Base-by-base conservation (phyloP, 2,797 vertebrate genomes). In the Geotrypetes seraphini region DNA sequence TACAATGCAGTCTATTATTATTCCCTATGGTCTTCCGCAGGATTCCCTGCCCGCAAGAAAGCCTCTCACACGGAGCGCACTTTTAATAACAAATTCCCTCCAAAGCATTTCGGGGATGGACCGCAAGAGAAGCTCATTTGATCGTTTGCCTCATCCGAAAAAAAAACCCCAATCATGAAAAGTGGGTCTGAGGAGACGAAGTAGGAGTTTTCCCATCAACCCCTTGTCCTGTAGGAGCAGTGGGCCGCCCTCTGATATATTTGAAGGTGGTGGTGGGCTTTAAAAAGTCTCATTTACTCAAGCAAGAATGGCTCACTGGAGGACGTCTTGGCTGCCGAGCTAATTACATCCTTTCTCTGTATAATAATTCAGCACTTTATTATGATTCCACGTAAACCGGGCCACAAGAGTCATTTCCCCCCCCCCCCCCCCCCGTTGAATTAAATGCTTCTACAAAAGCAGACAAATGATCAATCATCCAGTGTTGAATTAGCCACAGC, bases 301-400 rank as follows among this genome's bases (percentile, higher is more conserved):
- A 69, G 63, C 66, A 63, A 69, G 58, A 50, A 60, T 66, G 56
- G 52, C 59, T 59, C 57, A 56, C 32, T 54, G 53, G 58, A 67
- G 71, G 68, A 67, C 67, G 68, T 63, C 69, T 71, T 66, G 43
- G 50, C 65, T 16, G 37, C 52, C 60, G 57, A 46, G 59, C 67
- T 81, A 73, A 80, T 78, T 63, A 60, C 57, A 78, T 81, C 78
- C 73, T 66, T 73, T 60, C 35, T 48, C 75, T 69, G 66, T 72
- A 63, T 73, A 71, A 72, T 78, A 75, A 73, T 67, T 75, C 71
- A 75, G 66, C 66, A 65, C 69, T 49, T 82, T 80, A 75, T 60
- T 87, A 74, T 70, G 73, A 82, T 84, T 80, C 78, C 72, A 61
- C 48, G 63, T 60, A 68, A 60, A 31, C 60, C 18, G 57, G 55